Base-by-base conservation (phyloP, 1,140 invertebrate species). In the Musca domestica region DNA sequence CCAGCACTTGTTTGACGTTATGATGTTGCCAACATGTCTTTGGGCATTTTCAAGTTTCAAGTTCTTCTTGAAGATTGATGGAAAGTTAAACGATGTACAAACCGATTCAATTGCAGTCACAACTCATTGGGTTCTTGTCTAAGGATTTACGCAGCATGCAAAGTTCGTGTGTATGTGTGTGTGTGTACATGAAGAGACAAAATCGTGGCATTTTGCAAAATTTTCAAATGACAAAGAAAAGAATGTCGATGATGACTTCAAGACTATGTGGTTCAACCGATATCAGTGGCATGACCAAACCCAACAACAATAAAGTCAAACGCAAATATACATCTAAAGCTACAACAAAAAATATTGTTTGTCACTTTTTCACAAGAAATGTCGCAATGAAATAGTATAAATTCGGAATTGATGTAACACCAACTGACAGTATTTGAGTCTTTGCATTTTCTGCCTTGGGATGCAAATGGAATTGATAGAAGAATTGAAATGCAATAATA, bases 261-360 rank as follows among this genome's bases (percentile, higher is more conserved):
- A 7, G 34, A 41, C 12, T 5, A 41, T 41, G 34, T 10, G 6
- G 27, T 41, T 41, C 34, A 41, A 41, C 5, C 6, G n/a, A 41
- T 41, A 41, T n/a, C 2, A 12, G 34, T 41, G 34, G 10, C 34
- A 41, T 41, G 34, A 41, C 34, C 34, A 30, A 30, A 9, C 27
- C 27, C 6, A 41, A 41, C 34, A 25, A 23, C 14, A 25, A 23
- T 0, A 34, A 61, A 41, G 56, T 34, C 56, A 61, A 17, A 41
- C 19, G 27, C 27, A 41, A 41, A 12, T 41, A 12, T 41, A 30
- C 56, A 6, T n/a, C n/a, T n/a, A n/a, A n/a, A n/a, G n/a, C n/a
- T n/a, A n/a, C n/a, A n/a, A n/a, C n/a, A n/a, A n/a, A n/a, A 61
- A 61, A 61, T 61, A 61, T 61, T 61, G 56, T 61, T 61, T 61